Evolutionary conservation across 1,140 invertebrate genomes (phyloP).

Genomic region (Pseudomyrmex cubaensis): DNA sequence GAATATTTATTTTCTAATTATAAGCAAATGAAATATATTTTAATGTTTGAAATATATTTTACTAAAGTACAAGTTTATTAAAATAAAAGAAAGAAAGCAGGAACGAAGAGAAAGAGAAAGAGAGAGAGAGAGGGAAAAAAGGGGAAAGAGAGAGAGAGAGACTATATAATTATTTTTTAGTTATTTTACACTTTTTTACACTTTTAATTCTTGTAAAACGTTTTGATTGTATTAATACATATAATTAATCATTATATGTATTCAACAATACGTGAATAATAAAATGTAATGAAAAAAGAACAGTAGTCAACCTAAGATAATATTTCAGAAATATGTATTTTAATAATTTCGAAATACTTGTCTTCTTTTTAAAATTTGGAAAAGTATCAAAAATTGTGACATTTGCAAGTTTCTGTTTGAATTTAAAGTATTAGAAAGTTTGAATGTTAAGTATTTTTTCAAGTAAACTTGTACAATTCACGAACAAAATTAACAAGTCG

Average conservation of each 20-base stretch:
- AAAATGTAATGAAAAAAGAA: background rate
- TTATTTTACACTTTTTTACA: no score
- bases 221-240: background rate
- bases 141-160: no score
- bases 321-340: background rate
- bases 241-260: background rate
- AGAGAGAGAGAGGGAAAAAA: no score
- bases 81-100: background rate
- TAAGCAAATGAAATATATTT: background rate
- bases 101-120: no score
- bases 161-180: constrained; percentile 6
- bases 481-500: background rate
- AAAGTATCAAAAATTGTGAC: background rate
- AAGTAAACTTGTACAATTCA: constrained; percentile 27
- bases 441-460: no score
- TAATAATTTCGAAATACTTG: background rate
- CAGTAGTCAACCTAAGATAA: background rate
- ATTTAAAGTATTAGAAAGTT: background rate
- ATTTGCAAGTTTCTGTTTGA: background rate
- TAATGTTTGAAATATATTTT: background rate
- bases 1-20: constrained; percentile 17
- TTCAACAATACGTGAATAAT: background rate
- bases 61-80: background rate
- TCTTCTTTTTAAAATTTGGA: background rate
- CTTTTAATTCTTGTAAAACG: no score